Evolutionary conservation across 2,888 invertebrate species (phyloP).

Genomic region (Clanis bilineata): DNA sequence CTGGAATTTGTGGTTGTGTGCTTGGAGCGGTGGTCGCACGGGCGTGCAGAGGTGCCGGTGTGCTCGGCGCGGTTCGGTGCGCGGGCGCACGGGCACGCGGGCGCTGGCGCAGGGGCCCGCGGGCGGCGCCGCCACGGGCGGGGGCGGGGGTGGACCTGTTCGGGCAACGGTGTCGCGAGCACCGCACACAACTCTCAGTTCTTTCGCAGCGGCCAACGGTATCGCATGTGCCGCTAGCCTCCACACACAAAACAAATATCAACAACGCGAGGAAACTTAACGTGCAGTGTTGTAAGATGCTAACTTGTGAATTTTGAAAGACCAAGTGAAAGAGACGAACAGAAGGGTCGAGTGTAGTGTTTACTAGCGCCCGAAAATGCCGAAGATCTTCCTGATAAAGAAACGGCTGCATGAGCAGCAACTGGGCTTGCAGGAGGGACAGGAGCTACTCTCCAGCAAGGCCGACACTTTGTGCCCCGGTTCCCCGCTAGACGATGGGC

Average conservation of each 20-base stretch:
- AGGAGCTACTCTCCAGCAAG: conserved; percentile 87
- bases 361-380: conserved; percentile 84
- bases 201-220: conserved; percentile 80
- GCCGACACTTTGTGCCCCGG: conserved; percentile 84
- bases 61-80: conserved; percentile 37
- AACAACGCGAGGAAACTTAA: conserved; percentile 71
- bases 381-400: conserved; percentile 96
- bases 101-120: conserved; percentile 56
- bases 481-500: conserved; percentile 81
- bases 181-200: conserved; percentile 77
- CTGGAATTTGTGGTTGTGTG: conserved; percentile 66
- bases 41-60: conserved; percentile 31
- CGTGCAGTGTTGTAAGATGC: conserved; percentile 79
- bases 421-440: conserved; percentile 90
- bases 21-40: conserved; percentile 36
- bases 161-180: conserved; percentile 78
- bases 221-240: conserved; percentile 77
- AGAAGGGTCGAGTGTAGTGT: conserved; percentile 75
- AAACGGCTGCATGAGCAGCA: conserved; percentile 96
- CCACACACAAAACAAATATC: conserved; percentile 69
- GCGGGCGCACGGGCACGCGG: conserved; percentile 55
- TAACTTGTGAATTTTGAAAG: conserved; percentile 68
- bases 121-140: conserved; percentile 63
- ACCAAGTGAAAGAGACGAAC: conserved; percentile 69
- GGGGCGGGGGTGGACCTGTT: conserved; percentile 80